Percentiles rank a stretch among this genome's conserved stretches.
These are phyloP conservation scores for Geodia barretti DNA, from an alignment of 37 sponge, comb jelly and placozoan species.

Conservation along the genomic window DNA sequence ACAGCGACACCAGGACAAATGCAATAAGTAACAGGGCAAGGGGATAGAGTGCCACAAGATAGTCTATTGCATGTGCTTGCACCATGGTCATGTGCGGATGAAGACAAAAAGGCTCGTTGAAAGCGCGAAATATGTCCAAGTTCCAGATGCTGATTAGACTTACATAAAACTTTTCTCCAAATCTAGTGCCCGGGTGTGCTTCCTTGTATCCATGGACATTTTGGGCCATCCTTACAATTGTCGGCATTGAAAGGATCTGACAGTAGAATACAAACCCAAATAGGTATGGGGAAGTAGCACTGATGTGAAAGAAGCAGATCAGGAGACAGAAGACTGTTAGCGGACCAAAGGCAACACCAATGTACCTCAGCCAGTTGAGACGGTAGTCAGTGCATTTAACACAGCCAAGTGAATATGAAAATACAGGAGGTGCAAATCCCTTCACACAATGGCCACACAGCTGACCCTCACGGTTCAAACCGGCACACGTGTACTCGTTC, in stretches of 20 bases:
- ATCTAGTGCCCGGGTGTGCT: not conserved
- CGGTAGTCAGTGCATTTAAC: not conserved
- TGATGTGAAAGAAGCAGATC: not conserved
- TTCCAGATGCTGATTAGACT: not conserved
- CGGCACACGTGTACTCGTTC: not conserved
- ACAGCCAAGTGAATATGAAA: not conserved
- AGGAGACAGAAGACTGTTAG: not conserved
- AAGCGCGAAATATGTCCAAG: not conserved
- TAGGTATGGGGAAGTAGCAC: not conserved
- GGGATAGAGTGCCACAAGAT: not conserved
- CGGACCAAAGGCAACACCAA: not conserved
- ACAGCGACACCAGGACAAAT: not conserved
- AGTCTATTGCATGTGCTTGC: not conserved
- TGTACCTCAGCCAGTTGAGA: slow-evolving; percentile 4
- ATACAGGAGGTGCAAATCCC: not conserved
- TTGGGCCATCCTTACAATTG: not conserved
- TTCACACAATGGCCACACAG: not conserved
- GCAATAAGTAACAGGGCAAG: not conserved
- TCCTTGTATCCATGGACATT: not conserved
- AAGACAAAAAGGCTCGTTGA: not conserved
- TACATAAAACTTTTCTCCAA: not conserved
- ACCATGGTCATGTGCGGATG: not conserved
- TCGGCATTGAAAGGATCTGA: not conserved
- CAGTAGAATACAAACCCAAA: not conserved
- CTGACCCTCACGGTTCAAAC: not conserved